These are phyloP conservation scores for Taenioides sp. DNA, from an alignment of 2,797 vertebrate genomes.

Conservation along the genomic window DNA sequence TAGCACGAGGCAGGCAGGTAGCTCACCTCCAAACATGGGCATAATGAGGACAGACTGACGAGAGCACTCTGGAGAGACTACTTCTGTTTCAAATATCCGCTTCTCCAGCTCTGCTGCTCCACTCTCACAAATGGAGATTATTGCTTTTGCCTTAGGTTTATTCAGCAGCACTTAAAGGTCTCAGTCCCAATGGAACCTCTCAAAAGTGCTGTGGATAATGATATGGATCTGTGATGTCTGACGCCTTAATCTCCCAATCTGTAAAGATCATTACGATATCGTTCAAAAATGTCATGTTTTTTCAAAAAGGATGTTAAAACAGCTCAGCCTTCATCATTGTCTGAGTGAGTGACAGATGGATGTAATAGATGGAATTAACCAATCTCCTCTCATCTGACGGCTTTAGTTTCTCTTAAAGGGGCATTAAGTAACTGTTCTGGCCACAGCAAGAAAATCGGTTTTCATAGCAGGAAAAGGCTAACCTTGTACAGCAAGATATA, in stretches of 20 bases:
- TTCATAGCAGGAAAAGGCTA: too few relatives aligned
- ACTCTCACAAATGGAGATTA: constrained; percentile 23
- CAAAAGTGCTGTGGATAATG: not conserved
- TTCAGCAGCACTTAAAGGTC: not conserved
- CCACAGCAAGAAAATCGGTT: too few relatives aligned
- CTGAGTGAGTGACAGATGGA: not conserved
- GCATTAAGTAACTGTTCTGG: too few relatives aligned
- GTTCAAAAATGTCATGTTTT: not conserved
- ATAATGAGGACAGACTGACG: constrained; percentile 16
- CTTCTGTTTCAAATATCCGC: constrained; percentile 15
- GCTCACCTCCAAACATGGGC: constrained; percentile 29
- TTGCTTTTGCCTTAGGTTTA: not conserved
- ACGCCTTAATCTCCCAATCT: not conserved
- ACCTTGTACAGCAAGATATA: too few relatives aligned
- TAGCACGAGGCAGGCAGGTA: constrained; percentile 8
- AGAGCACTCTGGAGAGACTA: constrained; percentile 22
- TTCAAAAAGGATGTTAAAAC: not conserved
- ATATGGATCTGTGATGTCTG: not conserved
- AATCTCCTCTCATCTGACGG: too few relatives aligned
- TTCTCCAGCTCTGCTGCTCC: constrained; percentile 12
- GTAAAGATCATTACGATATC: not conserved
- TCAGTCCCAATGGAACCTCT: not conserved
- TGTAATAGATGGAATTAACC: too few relatives aligned
- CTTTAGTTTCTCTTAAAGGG: too few relatives aligned
- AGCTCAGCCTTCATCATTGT: not conserved